Evolutionary conservation across 2,797 vertebrate genomes (phyloP).

Genomic region (Gymnodraco acuticeps): DNA sequence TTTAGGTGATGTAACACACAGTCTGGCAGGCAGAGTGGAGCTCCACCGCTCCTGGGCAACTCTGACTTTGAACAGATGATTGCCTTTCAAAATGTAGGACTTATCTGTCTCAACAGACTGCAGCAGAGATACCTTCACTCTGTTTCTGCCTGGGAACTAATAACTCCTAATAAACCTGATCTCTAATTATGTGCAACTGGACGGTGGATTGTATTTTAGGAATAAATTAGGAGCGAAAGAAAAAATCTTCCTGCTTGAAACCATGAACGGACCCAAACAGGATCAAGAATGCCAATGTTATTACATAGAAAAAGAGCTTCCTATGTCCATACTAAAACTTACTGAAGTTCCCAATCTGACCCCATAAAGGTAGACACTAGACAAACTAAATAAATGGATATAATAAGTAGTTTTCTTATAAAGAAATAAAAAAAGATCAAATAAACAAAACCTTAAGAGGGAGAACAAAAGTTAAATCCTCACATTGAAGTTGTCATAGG

Average conservation of each 20-base stretch:
- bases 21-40: conserved; percentile 3
- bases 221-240: not conserved
- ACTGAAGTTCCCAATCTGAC: not conserved
- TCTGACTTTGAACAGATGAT: conserved; percentile 16
- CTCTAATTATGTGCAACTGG: not conserved
- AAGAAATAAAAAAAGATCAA: not conserved
- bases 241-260: not conserved
- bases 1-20: conserved; percentile 35
- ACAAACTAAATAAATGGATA: not conserved
- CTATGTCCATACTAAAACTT: not conserved
- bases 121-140: not conserved
- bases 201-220: conserved; percentile 11
- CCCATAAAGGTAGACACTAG: not conserved
- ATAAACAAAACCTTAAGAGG: not conserved
- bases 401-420: not conserved
- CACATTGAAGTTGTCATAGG: not conserved
- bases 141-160: conserved; percentile 5
- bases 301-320: not conserved
- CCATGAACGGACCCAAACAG: not conserved
- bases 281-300: not conserved
- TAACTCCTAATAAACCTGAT: conserved; percentile 9
- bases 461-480: not conserved
- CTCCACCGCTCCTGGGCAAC: not conserved
- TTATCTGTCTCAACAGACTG: not conserved
- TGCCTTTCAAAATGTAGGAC: conserved; percentile 19